Percentiles rank a stretch among this genome's conserved stretches.
Conservation (phyloP, 2,797 vertebrate species). For the Chloroceryle amazona region DNA sequence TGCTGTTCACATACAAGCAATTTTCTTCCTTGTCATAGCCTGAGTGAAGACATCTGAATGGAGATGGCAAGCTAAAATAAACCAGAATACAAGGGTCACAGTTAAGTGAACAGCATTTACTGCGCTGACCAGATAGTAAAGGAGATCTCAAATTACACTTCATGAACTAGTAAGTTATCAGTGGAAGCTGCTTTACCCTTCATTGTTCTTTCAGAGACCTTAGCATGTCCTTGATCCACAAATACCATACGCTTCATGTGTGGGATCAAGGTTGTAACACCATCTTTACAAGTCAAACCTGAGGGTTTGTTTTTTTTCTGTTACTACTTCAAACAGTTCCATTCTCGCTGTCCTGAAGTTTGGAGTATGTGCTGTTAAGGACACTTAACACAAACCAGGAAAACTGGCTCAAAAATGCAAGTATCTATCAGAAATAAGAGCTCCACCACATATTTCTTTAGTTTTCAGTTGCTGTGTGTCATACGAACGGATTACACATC, state of each 20-base stretch:
- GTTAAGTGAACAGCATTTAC: constrained; percentile 2
- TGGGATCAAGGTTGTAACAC: not conserved
- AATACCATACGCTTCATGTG: not conserved
- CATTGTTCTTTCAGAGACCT: constrained; percentile 50
- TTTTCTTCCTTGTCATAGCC: not conserved
- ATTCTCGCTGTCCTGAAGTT: not conserved
- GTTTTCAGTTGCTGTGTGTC: not conserved
- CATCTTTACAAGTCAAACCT: not conserved
- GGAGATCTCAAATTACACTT: constrained; percentile 50
- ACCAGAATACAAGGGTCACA: not conserved
- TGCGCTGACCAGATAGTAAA: not conserved
- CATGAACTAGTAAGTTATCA: constrained; percentile 30
- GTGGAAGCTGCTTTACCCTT: not conserved
- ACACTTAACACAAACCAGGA: not conserved
- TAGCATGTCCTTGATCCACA: constrained; percentile 41
- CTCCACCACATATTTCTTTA: not conserved
- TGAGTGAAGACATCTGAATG: not conserved
- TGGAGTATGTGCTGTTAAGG: not conserved
- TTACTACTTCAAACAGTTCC: not conserved
- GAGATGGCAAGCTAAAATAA: not conserved
- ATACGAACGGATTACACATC: not conserved
- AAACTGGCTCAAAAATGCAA: not conserved
- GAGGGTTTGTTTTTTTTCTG: not conserved
- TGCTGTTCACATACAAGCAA: not conserved
- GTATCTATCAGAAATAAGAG: not conserved